Conservation (phyloP, 2,797 vertebrate genomes). For the Bufotes viridis region DNA sequence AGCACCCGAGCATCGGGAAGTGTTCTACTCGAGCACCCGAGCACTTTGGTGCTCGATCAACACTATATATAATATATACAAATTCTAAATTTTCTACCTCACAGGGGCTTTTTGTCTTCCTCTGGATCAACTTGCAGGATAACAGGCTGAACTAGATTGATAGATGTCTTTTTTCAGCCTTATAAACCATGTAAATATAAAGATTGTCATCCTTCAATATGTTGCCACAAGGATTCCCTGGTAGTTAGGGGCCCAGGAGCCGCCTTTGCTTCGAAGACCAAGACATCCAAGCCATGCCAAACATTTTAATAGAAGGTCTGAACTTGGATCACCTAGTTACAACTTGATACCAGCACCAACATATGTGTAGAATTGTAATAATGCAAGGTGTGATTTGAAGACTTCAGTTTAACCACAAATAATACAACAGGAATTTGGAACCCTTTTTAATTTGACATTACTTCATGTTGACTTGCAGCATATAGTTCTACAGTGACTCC, state of each 20-base stretch:
- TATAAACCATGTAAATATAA: no score
- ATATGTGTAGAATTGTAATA: neutral
- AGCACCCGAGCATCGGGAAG: no score
- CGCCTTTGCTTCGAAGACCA: neutral
- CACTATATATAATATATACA: no score
- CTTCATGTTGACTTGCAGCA: conserved; percentile 39
- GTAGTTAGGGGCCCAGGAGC: neutral
- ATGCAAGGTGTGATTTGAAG: neutral
- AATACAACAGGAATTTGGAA: conserved; percentile 24
- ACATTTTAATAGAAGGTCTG: neutral
- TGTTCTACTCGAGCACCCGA: no score
- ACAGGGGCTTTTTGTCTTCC: no score
- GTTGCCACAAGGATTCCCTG: neutral
- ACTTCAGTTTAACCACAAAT: conserved; percentile 4
- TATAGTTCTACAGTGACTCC: conserved; percentile 44
- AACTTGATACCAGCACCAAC: neutral
- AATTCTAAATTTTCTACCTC: no score
- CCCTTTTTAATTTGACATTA: conserved; percentile 43
- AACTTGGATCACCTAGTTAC: neutral
- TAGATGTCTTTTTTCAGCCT: no score
- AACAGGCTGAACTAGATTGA: no score
- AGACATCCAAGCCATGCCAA: neutral
- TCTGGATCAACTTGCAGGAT: no score
- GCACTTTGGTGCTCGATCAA: no score
- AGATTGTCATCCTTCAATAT: neutral